phyloP scores from a whole-genome alignment of 2,797 vertebrate species.

The Cryptoblepharus egeriae region DNA sequence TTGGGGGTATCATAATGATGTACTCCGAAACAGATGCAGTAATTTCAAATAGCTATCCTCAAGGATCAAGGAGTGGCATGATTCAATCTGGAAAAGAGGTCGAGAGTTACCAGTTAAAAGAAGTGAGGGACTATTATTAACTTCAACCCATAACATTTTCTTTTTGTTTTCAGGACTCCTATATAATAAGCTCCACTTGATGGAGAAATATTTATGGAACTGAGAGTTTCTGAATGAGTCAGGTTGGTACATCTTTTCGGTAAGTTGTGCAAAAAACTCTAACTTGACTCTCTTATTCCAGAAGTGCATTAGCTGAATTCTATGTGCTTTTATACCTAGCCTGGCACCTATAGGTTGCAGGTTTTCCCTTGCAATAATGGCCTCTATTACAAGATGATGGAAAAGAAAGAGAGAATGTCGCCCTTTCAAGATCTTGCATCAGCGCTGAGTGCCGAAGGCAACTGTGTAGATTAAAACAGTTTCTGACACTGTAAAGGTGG shows the following conservation, averaged over 20 bases:
- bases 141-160: too few relatives aligned
- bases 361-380: not conserved
- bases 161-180: slow-evolving; percentile 21
- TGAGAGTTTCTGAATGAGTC: not conserved
- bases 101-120: too few relatives aligned
- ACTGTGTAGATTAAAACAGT: slow-evolving; percentile 49
- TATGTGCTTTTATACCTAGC: not conserved
- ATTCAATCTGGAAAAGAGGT: too few relatives aligned
- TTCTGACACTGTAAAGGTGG: slow-evolving; percentile 45
- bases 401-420: slow-evolving; percentile 16
- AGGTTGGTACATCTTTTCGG: not conserved
- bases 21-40: too few relatives aligned
- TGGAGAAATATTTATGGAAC: slow-evolving; percentile 33
- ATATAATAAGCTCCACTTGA: slow-evolving; percentile 13
- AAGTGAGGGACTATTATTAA: too few relatives aligned
- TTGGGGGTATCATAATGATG: too few relatives aligned
- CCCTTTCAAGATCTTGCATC: slow-evolving; percentile 49
- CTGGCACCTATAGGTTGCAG: slow-evolving; percentile 7
- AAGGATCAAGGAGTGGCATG: too few relatives aligned
- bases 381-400: slow-evolving; percentile 34
- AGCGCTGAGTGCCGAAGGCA: slow-evolving; percentile 41
- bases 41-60: too few relatives aligned
- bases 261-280: slow-evolving; percentile 1
- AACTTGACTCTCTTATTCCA: not conserved
- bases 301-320: slow-evolving; percentile 5